Conservation (phyloP, 2,888 invertebrate species). For the Trachelus troglodyta region DNA sequence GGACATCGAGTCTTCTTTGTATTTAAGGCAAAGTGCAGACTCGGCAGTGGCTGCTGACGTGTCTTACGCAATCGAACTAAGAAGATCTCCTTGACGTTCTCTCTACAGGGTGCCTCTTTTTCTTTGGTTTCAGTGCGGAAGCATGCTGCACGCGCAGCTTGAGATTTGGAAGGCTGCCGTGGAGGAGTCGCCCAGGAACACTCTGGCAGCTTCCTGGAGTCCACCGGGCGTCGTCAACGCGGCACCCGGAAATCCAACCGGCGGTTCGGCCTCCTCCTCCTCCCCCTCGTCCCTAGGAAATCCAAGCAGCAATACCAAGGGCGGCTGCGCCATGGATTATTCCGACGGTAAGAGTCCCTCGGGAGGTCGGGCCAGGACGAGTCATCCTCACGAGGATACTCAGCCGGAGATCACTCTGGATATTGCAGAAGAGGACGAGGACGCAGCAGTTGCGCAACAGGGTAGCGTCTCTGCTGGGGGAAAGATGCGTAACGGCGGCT, state of each 20-base stretch:
- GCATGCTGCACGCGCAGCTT: slow-evolving; percentile 86
- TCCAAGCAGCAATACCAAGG: slow-evolving; percentile 51
- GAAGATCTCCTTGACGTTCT: background rate
- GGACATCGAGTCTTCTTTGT: background rate
- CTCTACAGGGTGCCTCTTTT: background rate
- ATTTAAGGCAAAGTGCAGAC: background rate
- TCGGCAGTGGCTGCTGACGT: background rate
- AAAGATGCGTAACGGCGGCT: slow-evolving; percentile 71
- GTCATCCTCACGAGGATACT: background rate
- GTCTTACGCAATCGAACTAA: background rate
- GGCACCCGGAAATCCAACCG: slow-evolving; percentile 44
- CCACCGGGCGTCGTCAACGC: slow-evolving; percentile 54
- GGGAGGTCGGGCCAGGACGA: background rate
- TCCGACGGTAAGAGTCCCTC: slow-evolving; percentile 73
- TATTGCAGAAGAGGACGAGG: slow-evolving; percentile 72
- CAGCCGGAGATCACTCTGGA: slow-evolving; percentile 58
- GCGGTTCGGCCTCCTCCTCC: slow-evolving; percentile 47
- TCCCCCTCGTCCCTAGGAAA: slow-evolving; percentile 44
- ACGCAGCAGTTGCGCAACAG: slow-evolving; percentile 62
- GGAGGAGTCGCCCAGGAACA: slow-evolving; percentile 70
- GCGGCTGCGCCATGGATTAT: slow-evolving; percentile 70
- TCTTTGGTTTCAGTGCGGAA: slow-evolving; percentile 75
- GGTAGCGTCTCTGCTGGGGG: slow-evolving; percentile 26
- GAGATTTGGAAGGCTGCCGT: slow-evolving; percentile 91
- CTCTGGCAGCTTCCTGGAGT: slow-evolving; percentile 60